Evolutionary conservation across 2,888 invertebrate genomes (phyloP).

Genomic region (Morpho deidamia): DNA sequence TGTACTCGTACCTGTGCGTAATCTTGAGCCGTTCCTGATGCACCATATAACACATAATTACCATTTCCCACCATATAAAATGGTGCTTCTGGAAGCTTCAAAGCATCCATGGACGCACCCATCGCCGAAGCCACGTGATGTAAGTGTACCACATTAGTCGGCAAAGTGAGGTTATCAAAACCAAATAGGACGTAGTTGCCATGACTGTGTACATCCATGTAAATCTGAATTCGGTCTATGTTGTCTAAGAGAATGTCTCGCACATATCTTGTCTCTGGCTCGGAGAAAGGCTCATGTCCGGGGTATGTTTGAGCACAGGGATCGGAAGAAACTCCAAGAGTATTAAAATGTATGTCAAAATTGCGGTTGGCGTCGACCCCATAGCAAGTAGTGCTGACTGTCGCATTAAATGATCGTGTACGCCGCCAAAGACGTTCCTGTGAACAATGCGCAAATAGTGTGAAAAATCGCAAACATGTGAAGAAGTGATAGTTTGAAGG

Average conservation of each 20-base stretch:
- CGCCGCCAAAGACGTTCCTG: conserved; percentile 41
- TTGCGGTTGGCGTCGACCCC: conserved; percentile 45
- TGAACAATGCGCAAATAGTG: background rate
- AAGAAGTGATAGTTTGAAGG: too few relatives aligned
- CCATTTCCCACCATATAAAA: conserved; percentile 49
- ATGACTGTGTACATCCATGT: conserved; percentile 83
- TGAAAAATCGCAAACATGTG: too few relatives aligned
- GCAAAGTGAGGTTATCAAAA: conserved; percentile 64
- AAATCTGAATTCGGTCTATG: conserved; percentile 35
- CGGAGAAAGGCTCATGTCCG: conserved; percentile 80
- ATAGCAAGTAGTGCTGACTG: conserved; percentile 30
- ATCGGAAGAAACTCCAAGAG: conserved; percentile 37
- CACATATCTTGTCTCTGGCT: conserved; percentile 78
- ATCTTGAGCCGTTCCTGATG: conserved; percentile 50
- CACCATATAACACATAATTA: conserved; percentile 36
- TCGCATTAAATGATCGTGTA: conserved; percentile 35
- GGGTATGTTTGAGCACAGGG: conserved; percentile 79
- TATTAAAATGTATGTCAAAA: conserved; percentile 39
- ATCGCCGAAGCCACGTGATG: conserved; percentile 41
- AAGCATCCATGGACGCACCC: conserved; percentile 45
- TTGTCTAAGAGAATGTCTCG: conserved; percentile 68
- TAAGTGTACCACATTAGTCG: conserved; percentile 33
- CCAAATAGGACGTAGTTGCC: conserved; percentile 82
- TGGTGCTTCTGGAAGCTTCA: conserved; percentile 34
- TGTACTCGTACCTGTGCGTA: conserved; percentile 50